Evolutionary conservation across 1,140 invertebrate species (phyloP).

Genomic region (Ostrea edulis): DNA sequence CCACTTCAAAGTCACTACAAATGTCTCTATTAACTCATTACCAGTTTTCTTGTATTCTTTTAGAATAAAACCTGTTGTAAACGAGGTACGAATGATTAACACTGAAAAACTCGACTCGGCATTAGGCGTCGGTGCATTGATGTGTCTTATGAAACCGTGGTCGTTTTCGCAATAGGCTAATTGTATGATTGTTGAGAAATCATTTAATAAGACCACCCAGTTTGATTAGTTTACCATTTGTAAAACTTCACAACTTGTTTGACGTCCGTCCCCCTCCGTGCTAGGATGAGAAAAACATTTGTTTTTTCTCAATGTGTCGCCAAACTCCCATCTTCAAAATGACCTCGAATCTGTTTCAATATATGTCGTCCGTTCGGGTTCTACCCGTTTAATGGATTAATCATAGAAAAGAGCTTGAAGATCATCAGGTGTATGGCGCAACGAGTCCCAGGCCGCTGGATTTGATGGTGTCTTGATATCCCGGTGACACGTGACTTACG

Average conservation of each 20-base stretch:
- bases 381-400: neutral
- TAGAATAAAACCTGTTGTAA: slow-evolving; percentile 23
- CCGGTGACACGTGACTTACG: slow-evolving; percentile 11
- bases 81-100: neutral
- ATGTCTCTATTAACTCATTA: slow-evolving; percentile 27
- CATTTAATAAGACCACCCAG: slow-evolving; percentile 30
- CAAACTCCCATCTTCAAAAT: neutral
- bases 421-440: neutral
- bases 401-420: neutral
- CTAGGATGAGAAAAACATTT: neutral
- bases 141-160: slow-evolving; percentile 12
- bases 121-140: neutral
- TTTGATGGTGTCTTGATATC: slow-evolving; percentile 32
- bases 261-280: neutral
- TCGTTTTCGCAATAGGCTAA: slow-evolving; percentile 21
- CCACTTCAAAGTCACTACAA: slow-evolving; percentile 2
- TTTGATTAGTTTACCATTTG: slow-evolving; percentile 13
- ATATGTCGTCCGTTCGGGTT: neutral
- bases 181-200: slow-evolving; percentile 28
- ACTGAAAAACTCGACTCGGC: neutral
- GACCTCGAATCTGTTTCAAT: neutral
- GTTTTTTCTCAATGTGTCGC: neutral
- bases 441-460: neutral
- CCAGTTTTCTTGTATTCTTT: neutral
- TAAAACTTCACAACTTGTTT: neutral